Percentiles rank a stretch among this genome's conserved stretches.
Evolutionary conservation across 2,797 vertebrate genomes (phyloP).

Genomic region (Pseudochirops corinnae): DNA sequence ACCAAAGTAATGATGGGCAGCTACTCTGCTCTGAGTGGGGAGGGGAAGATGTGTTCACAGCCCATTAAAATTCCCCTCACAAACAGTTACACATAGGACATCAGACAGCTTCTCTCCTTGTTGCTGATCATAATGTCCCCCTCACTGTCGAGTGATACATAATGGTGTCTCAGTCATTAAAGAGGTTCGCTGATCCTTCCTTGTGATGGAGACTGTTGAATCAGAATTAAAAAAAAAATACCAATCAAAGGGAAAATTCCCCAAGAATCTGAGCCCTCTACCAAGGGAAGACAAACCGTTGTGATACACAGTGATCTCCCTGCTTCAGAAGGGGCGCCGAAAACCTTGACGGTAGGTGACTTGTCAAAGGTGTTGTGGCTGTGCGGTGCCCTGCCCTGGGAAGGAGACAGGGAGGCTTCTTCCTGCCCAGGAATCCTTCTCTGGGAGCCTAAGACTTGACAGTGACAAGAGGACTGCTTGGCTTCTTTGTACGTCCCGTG

Average conservation of each 20-base stretch:
- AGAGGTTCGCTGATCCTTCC: background rate
- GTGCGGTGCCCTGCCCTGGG: background rate
- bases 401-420: background rate
- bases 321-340: background rate
- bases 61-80: background rate
- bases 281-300: background rate
- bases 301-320: background rate
- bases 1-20: background rate
- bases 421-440: background rate
- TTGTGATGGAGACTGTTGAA: background rate
- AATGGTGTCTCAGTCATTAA: background rate
- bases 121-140: background rate
- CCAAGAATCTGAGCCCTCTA: background rate
- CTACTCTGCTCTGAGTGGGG: background rate
- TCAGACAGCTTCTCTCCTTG: background rate
- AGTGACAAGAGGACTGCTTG: background rate
- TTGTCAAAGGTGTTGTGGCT: too few relatives aligned
- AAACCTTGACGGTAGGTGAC: too few relatives aligned
- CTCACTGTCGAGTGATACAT: background rate
- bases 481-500: conserved; percentile 50
- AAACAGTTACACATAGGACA: background rate
- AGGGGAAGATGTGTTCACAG: background rate
- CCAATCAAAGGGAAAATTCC: background rate
- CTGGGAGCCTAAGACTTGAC: background rate
- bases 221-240: background rate